Conservation (phyloP, 2,797 vertebrate genomes). For the Hippoglossus hippoglossus region DNA sequence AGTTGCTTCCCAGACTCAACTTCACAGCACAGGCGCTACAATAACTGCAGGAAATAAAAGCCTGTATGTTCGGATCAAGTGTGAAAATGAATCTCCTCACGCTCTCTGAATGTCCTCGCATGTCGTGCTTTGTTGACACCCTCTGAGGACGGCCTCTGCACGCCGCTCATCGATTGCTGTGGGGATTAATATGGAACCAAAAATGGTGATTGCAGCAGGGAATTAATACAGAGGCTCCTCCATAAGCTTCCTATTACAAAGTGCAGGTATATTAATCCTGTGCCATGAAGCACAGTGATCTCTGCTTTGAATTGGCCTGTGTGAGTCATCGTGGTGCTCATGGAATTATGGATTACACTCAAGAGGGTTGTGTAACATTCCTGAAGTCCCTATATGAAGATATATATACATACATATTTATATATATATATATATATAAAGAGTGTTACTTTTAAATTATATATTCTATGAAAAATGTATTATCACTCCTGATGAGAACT, state of each 20-base stretch:
- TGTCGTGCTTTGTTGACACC: constrained; percentile 21
- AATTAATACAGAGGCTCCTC: constrained; percentile 59
- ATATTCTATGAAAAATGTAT: not conserved
- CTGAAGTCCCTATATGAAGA: constrained; percentile 17
- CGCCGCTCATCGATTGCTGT: constrained; percentile 38
- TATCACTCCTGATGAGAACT: constrained; percentile 4
- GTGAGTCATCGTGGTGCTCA: constrained; percentile 54
- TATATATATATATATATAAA: not conserved
- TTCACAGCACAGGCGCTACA: constrained; percentile 41
- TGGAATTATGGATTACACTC: constrained; percentile 45
- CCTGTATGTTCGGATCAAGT: constrained; percentile 48
- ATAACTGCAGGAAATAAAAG: constrained; percentile 52
- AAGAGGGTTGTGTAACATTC: constrained; percentile 37
- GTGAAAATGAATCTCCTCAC: constrained; percentile 48
- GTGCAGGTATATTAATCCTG: constrained; percentile 64
- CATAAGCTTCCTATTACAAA: constrained; percentile 58
- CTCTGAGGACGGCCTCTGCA: constrained; percentile 26
- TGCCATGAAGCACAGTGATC: constrained; percentile 46
- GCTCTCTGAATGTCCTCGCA: constrained; percentile 29
- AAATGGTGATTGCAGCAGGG: constrained; percentile 60
- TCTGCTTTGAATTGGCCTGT: constrained; percentile 51
- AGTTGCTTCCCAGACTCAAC: constrained; percentile 47
- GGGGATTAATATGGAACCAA: constrained; percentile 65
- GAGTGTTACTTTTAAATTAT: too few species aligned
- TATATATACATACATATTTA: not conserved